Evolutionary conservation across 2,113 vertebrate genomes (phyloP).

Genomic region (Pimephales promelas): DNA sequence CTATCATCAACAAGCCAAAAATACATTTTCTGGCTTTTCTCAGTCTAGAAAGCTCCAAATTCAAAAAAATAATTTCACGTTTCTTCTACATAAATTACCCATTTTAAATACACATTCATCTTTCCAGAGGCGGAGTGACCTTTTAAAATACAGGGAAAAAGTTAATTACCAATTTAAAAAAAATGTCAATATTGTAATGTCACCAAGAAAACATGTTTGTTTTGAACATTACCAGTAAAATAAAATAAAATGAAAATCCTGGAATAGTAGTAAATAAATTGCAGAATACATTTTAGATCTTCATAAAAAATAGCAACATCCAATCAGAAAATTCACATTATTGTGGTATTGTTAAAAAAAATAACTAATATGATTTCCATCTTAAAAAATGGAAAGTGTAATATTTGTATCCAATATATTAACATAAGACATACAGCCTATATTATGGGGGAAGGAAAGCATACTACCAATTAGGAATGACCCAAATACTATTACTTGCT

Average conservation of each 20-base stretch:
- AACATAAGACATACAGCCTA: background rate
- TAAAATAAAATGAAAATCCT: background rate
- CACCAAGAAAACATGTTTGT: background rate
- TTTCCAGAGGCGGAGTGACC: too few relatives aligned
- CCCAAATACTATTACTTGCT: background rate
- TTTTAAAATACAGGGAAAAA: background rate
- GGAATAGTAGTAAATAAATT: background rate
- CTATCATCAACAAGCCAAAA: too few relatives aligned
- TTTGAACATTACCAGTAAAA: background rate
- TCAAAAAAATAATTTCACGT: too few relatives aligned
- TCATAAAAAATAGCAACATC: background rate
- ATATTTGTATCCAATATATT: background rate
- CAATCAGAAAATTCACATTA: background rate
- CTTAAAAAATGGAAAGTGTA: background rate
- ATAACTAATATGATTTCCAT: background rate
- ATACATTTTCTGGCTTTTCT: too few relatives aligned
- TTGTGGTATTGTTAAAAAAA: background rate
- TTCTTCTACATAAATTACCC: too few relatives aligned
- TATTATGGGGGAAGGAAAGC: background rate
- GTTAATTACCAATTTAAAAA: background rate
- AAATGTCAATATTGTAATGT: background rate
- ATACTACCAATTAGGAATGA: background rate
- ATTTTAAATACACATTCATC: too few relatives aligned
- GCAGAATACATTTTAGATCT: background rate
- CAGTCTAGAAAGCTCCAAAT: too few relatives aligned